Base-by-base conservation (phyloP, 2,888 invertebrate genomes). In the Plutella xylostella region DNA sequence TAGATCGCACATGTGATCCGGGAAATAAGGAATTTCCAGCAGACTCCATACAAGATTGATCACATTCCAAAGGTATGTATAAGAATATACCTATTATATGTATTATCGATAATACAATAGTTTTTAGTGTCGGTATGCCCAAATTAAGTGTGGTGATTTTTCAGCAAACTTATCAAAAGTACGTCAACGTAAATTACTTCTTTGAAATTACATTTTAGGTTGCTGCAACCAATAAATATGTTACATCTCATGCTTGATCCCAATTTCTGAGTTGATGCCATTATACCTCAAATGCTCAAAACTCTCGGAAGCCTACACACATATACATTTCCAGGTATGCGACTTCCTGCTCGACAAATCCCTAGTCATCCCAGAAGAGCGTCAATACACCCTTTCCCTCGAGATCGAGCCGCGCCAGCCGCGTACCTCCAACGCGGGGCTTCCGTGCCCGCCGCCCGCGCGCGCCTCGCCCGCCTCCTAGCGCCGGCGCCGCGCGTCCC, bases 1-100 rank as follows among this genome's bases (percentile, higher is more conserved):
- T 77, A 95, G 94, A 92, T 96, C 63, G 95, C 96, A 4, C 95
- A 96, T 64, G 94, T 96, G 5, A 96, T 96, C 54, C 87, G 95
- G 43, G 96, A 96, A 77, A 94, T 96, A 53, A 87, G 94, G 14
- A 92, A 94, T 63, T 96, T 93, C 67, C 96, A 96, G 66, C 94
- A 95, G 70, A 94, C 94, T 1, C 91, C 94, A 0, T 96, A 96
- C 71, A 94, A 94, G 77, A 96, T 96, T 54, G 94, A 94, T 58
- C 88, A 92, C 59, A 92, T 92, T 55, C 86, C 89, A 17, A 91
- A 93, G 84, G 94, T 94, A 48, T 59, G 56, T 28, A 3, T 25
- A 25, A 6, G n/a, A n/a, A n/a, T n/a, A 9, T 22, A 22, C 22
- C 22, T 22, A 22, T 22, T n/a, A n/a, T n/a, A n/a, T n/a, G n/a